Evolutionary conservation across 1,140 invertebrate genomes (phyloP), one percentile per base, ranked within the genome.

Genomic region (Listronotus bonariensis): DNA sequence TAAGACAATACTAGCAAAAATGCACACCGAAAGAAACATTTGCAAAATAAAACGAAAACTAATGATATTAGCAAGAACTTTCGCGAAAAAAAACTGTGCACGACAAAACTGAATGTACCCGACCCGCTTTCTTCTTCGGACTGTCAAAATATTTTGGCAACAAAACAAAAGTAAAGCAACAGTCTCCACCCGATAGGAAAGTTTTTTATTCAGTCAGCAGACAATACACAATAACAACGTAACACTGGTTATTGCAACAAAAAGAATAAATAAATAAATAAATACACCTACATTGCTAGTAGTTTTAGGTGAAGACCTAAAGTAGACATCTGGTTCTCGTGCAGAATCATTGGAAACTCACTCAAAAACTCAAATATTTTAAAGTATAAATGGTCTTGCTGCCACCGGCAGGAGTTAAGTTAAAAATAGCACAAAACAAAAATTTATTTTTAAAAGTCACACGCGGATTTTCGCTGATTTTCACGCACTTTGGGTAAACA

Each of bases 241-340:
- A 49, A 20, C n/a, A 15, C 8, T 31, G 10, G 38, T 31, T 17
- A 12, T n/a, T 18, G 2, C 31, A 31, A 56, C 38, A 40, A 17
- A 15, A 18, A 56, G 41, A 56, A 43, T 14, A 57, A 57, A 26
- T n/a, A 40, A 54, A n/a, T 9, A n/a, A n/a, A n/a, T n/a, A n/a
- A 53, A 20, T 15, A 32, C 38, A 65, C 62, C 36, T 65, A 65
- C 62, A 65, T 46, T 9, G 62, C 62, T 34, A 65, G 32, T 9
- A 65, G 55, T 41, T 65, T 65, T 9, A 65, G 62, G n/a, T 65
- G 62, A 40, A 65, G 54, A 49, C 54, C 55, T 45, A 56, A 15
- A 38, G 61, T 64, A 15, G 62, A 65, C 53, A 57, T 65, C 38
- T 65, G 52, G 38, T 64, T 48, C 32, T 65, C 54, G 32, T 18